Percentiles rank a stretch among this genome's conserved stretches.
These are phyloP conservation scores for Penaeus monodon DNA, from an alignment of 2,888 invertebrate genomes.

Conservation along the genomic window DNA sequence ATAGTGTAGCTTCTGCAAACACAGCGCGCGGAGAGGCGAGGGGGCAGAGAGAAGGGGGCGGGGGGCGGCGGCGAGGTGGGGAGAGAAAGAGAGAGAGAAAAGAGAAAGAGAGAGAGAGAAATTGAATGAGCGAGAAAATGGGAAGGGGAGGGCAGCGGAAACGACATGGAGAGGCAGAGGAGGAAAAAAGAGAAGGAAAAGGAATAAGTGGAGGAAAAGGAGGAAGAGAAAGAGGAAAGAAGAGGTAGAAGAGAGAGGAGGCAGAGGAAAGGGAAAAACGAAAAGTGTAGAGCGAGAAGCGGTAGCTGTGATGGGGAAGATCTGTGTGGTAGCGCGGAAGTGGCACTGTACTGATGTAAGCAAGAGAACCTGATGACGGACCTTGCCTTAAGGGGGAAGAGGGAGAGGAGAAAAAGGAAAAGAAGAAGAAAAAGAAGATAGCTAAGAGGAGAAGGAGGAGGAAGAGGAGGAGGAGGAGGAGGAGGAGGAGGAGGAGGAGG, in stretches of 20 bases:
- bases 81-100: slow-evolving; percentile 9
- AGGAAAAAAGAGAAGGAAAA: too few species aligned
- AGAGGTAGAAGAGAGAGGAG: too few species aligned
- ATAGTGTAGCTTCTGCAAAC: slow-evolving; percentile 54
- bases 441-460: not conserved
- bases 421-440: not conserved
- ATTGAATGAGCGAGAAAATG: not conserved
- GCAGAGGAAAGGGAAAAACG: too few species aligned
- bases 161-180: not conserved
- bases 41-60: slow-evolving; percentile 13
- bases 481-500: not conserved
- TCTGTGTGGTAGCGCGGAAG: too few species aligned
- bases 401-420: too few species aligned
- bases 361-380: too few species aligned
- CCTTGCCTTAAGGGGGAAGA: too few species aligned
- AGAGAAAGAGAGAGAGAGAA: not conserved
- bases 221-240: not conserved
- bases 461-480: not conserved
- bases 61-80: not conserved
- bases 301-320: too few species aligned
- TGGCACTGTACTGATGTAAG: too few species aligned
- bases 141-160: not conserved
- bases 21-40: not conserved
- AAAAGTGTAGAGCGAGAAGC: too few species aligned
- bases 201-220: not conserved